Conservation (phyloP, 2,113 vertebrate species). For the Egretta garzetta region DNA sequence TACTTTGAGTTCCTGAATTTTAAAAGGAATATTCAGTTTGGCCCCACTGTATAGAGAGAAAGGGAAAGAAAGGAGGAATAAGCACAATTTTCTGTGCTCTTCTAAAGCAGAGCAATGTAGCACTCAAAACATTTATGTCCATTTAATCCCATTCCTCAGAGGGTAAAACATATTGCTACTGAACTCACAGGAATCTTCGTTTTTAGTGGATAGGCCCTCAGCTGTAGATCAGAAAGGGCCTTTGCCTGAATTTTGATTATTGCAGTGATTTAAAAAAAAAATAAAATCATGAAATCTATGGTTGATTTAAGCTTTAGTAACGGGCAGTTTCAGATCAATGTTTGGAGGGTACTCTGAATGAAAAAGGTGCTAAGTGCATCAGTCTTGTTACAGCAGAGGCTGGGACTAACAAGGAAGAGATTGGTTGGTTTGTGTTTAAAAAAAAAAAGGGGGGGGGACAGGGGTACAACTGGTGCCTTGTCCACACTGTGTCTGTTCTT, state of each 20-base stretch:
- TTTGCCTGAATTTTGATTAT: neutral
- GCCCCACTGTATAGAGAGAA: neutral
- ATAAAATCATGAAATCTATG: neutral
- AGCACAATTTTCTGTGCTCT: neutral
- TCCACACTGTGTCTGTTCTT: accelerated
- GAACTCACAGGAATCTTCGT: neutral
- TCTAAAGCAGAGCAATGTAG: neutral
- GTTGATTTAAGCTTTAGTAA: neutral
- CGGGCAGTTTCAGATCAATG: neutral
- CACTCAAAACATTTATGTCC: neutral
- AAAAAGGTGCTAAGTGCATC: neutral
- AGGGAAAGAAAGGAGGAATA: neutral
- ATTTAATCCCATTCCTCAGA: neutral
- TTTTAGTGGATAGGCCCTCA: neutral
- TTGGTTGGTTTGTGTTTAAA: neutral
- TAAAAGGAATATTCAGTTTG: neutral
- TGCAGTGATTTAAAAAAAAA: neutral
- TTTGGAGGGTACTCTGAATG: neutral
- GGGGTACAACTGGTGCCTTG: neutral
- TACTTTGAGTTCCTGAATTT: neutral
- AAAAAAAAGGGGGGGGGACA: neutral
- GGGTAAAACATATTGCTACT: neutral
- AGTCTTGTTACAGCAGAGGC: neutral
- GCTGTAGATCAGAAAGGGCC: neutral
- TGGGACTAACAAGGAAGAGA: neutral